Percentiles rank a stretch among this genome's conserved stretches.
These are phyloP conservation scores for Abrostola tripartita DNA, from an alignment of 2,888 invertebrate species.

Conservation along the genomic window DNA sequence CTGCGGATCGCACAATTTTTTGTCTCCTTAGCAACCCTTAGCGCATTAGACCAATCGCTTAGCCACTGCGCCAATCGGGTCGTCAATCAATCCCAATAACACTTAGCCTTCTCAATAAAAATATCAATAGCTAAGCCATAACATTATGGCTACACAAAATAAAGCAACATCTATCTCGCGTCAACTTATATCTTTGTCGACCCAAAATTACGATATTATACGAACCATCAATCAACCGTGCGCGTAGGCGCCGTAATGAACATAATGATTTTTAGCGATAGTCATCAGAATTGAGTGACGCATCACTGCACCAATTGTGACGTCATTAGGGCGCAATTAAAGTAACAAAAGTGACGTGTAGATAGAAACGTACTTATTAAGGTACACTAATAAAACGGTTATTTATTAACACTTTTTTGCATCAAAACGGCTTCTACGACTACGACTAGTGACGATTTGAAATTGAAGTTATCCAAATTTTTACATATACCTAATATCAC, in stretches of 20 bases:
- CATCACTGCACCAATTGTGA: conserved; percentile 41
- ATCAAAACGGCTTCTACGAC: too few species aligned
- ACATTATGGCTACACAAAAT: neutral
- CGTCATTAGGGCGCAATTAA: conserved; percentile 16
- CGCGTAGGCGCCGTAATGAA: conserved; percentile 42
- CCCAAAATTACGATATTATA: conserved; percentile 44
- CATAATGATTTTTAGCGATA: conserved; percentile 50
- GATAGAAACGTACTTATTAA: too few species aligned
- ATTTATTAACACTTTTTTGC: too few species aligned
- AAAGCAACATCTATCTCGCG: conserved; percentile 27
- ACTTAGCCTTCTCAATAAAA: neutral
- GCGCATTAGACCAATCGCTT: too few species aligned
- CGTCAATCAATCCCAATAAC: neutral
- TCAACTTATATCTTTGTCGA: conserved; percentile 15
- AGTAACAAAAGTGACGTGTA: conserved; percentile 1
- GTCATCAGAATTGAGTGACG: conserved; percentile 33
- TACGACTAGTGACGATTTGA: too few species aligned
- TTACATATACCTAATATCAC: too few species aligned
- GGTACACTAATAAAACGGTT: too few species aligned
- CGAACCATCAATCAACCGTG: conserved; percentile 46
- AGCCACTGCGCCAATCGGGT: too few species aligned
- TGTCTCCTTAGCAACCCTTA: too few species aligned
- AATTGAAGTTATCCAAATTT: too few species aligned
- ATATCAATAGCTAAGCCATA: neutral
- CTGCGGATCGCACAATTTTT: too few species aligned